phyloP scores from a whole-genome alignment of 2,888 invertebrate genomes.

The Brachypterus glaber region DNA sequence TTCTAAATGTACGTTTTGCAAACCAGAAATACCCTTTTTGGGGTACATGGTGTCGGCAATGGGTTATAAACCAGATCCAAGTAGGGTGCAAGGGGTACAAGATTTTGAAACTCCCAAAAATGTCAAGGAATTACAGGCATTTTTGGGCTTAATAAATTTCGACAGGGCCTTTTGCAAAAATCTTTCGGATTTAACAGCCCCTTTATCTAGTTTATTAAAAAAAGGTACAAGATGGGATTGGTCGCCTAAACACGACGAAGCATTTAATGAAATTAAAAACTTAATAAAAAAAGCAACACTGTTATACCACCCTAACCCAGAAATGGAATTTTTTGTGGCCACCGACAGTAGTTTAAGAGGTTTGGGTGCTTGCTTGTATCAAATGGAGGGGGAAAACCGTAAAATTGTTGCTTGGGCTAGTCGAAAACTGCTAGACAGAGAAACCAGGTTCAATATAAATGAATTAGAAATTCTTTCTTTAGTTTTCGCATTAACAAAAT shows the following conservation, averaged over 20 bases:
- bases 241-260: background rate
- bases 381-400: background rate
- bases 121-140: slow-evolving; percentile 12
- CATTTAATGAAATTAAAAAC: background rate
- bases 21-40: slow-evolving; percentile 13
- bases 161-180: slow-evolving; percentile 8
- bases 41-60: slow-evolving; percentile 17
- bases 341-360: background rate
- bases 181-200: background rate
- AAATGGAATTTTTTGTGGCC: background rate
- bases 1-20: background rate
- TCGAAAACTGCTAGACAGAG: background rate
- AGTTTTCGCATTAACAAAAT: too few species aligned
- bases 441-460: background rate
- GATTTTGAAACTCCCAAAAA: slow-evolving; percentile 15
- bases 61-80: slow-evolving; percentile 18
- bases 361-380: background rate
- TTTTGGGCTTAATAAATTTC: slow-evolving; percentile 15
- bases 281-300: background rate
- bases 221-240: background rate
- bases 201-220: background rate
- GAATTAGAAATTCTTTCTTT: background rate
- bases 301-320: background rate
- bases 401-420: background rate
- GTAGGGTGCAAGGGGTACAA: slow-evolving; percentile 16